Base-by-base conservation (phyloP, 1,140 invertebrate genomes). In the Helicorthomorpha holstii region DNA sequence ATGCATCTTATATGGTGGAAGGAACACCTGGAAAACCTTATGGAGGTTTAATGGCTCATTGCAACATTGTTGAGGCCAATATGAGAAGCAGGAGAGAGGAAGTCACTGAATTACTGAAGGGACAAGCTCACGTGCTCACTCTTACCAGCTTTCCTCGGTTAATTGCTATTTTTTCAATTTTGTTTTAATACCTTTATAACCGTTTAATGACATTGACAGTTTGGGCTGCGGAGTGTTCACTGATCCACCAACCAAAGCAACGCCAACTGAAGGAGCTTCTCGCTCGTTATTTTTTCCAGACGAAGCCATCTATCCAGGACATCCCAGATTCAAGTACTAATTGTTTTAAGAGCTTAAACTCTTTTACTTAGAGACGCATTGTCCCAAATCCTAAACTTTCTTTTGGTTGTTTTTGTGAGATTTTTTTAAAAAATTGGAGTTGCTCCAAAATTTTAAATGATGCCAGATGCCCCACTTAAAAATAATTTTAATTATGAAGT, bases 1-100 rank as follows among this genome's bases (percentile, higher is more conserved):
- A 95, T 75, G 94, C 87, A 25, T 81, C 86, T 46, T 99, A 98
- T 62, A 98, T 98, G 94, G 77, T 99, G 46, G 96, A 99, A 73
- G 95, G 95, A n/a, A 98, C 94, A 1, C 96, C 96, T 19, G 95
- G 95, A 10, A 82, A 87, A 63, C 95, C 95, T 0, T 91, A 91
- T 62, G 88, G 88, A 26, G 87, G 90, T 1, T 70, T 94, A 14
- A 72, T 97, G 58, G 88, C 89, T 3, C 89, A 97, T 72, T 96
- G 98, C 64, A 98, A 98, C 67, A 78, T 94, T 53, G 93, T 99
- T 3, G 95, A 99, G 68, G 83, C 86, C 1, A 98, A 97, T 68
- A 99, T 99, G 96, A 81, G 73, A 49, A 78, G 82, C 57, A 76
- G 93, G 55, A 73, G 95, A 56, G 77, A 88, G 54, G 91, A 97